Evolutionary conservation across 2,888 invertebrate species (phyloP), one percentile per base, ranked within the genome.

Genomic region (Carterocephalus palaemon): DNA sequence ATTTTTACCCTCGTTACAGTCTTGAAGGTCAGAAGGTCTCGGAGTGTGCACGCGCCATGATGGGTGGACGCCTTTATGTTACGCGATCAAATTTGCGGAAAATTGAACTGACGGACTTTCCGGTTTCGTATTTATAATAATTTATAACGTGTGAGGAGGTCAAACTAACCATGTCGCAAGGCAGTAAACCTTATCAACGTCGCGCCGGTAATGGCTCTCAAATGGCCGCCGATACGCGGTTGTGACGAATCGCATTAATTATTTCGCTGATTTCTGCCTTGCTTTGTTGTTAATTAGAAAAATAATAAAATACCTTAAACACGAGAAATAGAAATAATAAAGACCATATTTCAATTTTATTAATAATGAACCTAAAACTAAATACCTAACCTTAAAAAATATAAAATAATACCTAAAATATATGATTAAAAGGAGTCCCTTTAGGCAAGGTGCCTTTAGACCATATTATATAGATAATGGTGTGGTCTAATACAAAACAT

Each of bases 61-160:
- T 43, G 43, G 13, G 29, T 42, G 39, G 26, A 43, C 46, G 60
- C 63, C 59, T 78, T 84, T 79, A 83, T 71, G 63, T 75, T 68
- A 67, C 64, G 64, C 69, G 69, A 75, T 81, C 73, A 83, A 83
- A 84, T 79, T 81, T 84, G 83, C 85, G 85, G 76, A 82, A 85
- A 86, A 86, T 85, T 85, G 75, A 74, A 80, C 72, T 69, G 56
- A 64, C 64, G 64, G 68, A 67, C 68, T 77, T 74, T 75, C 63
- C 62, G 66, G 62, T 70, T 69, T 70, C 67, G 70, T 75, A 77
- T 77, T 75, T 79, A 82, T 77, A 75, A 80, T 79, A 83, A 83
- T 83, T 82, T 78, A 79, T 75, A 73, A 79, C 67, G 81, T 78
- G 79, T 72, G 73, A 75, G 75, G 72, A 67, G 62, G 51, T 77